Conservation (phyloP, 1,140 invertebrate genomes). For the Drosophila pallidifrons region DNA sequence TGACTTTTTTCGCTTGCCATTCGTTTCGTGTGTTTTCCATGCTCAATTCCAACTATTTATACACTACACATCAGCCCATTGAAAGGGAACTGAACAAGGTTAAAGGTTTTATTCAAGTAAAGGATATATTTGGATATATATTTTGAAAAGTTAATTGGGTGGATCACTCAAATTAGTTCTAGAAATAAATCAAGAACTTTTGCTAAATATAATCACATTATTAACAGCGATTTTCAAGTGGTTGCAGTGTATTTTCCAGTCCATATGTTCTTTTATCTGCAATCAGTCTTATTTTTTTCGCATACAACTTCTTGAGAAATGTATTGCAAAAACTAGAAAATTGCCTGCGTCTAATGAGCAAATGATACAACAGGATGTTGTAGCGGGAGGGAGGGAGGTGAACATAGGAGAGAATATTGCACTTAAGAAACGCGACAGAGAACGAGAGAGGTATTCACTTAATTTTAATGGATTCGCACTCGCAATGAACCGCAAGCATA, state of each 20-base stretch:
- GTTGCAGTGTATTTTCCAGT: background rate
- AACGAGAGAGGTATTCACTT: slow-evolving; percentile 48
- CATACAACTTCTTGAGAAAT: slow-evolving; percentile 45
- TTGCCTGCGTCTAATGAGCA: slow-evolving; percentile 61
- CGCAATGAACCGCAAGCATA: slow-evolving; percentile 80
- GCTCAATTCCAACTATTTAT: slow-evolving; percentile 37
- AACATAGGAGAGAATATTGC: background rate
- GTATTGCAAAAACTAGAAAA: slow-evolving; percentile 65
- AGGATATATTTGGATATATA: too few relatives aligned
- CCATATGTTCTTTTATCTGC: background rate
- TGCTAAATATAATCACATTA: too few relatives aligned
- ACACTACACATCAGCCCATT: slow-evolving; percentile 1
- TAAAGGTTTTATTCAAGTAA: background rate
- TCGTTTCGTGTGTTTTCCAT: slow-evolving; percentile 17
- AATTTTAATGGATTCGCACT: slow-evolving; percentile 81
- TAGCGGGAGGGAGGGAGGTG: background rate
- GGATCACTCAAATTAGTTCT: too few relatives aligned
- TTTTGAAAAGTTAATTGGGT: too few relatives aligned
- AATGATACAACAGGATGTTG: slow-evolving; percentile 53
- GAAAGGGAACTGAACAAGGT: background rate
- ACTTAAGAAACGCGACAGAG: background rate
- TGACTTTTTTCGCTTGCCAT: slow-evolving; percentile 63
- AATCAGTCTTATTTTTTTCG: slow-evolving; percentile 7
- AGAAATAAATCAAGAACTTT: too few relatives aligned
- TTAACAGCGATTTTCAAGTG: too few relatives aligned